These are phyloP conservation scores for Ischnus inquisitorius DNA, from an alignment of 2,888 invertebrate species.

Conservation along the genomic window DNA sequence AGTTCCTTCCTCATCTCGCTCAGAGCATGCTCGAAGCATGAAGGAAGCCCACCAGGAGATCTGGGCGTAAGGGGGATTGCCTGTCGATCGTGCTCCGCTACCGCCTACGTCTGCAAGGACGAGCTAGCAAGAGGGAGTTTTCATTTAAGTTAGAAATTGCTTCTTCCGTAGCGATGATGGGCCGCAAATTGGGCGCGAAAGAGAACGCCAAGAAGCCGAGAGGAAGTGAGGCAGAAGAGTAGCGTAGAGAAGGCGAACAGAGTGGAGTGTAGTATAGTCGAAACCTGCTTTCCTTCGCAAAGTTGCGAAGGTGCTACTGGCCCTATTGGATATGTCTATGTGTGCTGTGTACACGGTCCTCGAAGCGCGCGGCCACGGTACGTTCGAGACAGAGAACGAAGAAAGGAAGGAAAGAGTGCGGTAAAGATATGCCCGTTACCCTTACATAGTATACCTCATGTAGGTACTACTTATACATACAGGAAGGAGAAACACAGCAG, in stretches of 20 bases:
- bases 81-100: slow-evolving; percentile 63
- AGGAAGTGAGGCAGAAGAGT: slow-evolving; percentile 33
- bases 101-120: slow-evolving; percentile 33
- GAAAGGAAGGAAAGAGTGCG: slow-evolving; percentile 27
- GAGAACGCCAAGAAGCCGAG: slow-evolving; percentile 79
- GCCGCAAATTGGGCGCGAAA: slow-evolving; percentile 85
- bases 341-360: slow-evolving; percentile 23
- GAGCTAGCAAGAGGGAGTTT: slow-evolving; percentile 75
- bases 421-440: slow-evolving; percentile 35
- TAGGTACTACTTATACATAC: slow-evolving; percentile 38
- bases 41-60: slow-evolving; percentile 50
- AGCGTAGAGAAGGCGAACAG: slow-evolving; percentile 28
- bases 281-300: slow-evolving; percentile 50
- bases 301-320: slow-evolving; percentile 47
- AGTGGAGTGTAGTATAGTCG: slow-evolving; percentile 40
- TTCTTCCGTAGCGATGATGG: slow-evolving; percentile 86
- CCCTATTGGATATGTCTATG: slow-evolving; percentile 46
- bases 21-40: slow-evolving; percentile 37
- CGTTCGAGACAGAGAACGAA: slow-evolving; percentile 8
- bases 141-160: slow-evolving; percentile 86
- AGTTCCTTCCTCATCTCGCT: slow-evolving; percentile 43
- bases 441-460: slow-evolving; percentile 38
- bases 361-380: background rate
- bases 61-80: slow-evolving; percentile 58
- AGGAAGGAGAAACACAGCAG: slow-evolving; percentile 27